A percentile compares a stretch with the other conserved stretches of the same genome.
Conservation (phyloP, 1,140 invertebrate genomes). For the Arctopsyche grandis region DNA sequence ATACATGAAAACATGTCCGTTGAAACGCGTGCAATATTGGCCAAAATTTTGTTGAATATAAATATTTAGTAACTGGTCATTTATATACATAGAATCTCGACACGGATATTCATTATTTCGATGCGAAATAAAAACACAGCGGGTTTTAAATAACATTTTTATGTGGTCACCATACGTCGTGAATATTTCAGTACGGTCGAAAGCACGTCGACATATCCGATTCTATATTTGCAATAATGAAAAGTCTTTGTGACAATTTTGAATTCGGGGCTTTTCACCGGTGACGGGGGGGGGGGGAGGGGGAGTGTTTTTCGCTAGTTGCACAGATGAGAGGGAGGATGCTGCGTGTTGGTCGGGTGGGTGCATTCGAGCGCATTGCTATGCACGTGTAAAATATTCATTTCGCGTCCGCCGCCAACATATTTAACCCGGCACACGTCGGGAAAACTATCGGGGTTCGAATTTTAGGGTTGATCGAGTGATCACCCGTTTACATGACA, state of each 20-base stretch:
- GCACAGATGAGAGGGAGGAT: too few species aligned
- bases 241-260: not conserved
- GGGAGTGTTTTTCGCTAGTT: not conserved
- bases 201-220: not conserved
- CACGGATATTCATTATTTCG: too few species aligned
- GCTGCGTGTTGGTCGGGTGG: too few species aligned
- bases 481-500: slow-evolving; percentile 19
- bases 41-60: too few species aligned
- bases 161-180: too few species aligned
- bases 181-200: not conserved
- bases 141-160: too few species aligned
- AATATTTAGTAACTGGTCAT: too few species aligned
- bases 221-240: not conserved
- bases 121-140: too few species aligned
- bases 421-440: slow-evolving; percentile 24
- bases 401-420: slow-evolving; percentile 33
- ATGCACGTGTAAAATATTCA: slow-evolving; percentile 41
- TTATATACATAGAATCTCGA: too few species aligned
- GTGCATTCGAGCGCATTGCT: slow-evolving; percentile 23
- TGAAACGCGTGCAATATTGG: too few species aligned
- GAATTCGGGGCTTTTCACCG: not conserved
- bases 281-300: not conserved
- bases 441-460: slow-evolving; percentile 22
- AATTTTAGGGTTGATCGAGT: slow-evolving; percentile 25
- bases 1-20: too few species aligned